Percentiles rank a stretch among this genome's conserved stretches.
Conservation (phyloP, 1,140 invertebrate genomes). For the Nephotettix cincticeps region DNA sequence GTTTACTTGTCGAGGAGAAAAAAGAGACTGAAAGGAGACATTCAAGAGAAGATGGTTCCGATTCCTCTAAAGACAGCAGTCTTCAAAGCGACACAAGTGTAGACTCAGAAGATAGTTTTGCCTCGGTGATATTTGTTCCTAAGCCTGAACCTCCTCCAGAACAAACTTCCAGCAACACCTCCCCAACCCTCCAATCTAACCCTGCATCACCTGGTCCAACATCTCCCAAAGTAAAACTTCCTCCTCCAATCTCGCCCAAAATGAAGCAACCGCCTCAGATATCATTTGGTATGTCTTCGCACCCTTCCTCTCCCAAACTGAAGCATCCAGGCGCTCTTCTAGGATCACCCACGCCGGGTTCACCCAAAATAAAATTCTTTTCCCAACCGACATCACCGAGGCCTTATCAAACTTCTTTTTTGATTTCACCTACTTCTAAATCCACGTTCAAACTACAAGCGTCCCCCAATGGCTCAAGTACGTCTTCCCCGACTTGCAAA, state of each 20-base stretch:
- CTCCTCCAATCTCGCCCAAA: conserved; percentile 39
- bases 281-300: conserved; percentile 49
- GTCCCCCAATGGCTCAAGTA: conserved; percentile 23
- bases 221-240: conserved; percentile 58
- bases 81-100: conserved; percentile 90
- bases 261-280: conserved; percentile 34
- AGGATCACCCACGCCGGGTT: conserved; percentile 54
- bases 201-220: conserved; percentile 57
- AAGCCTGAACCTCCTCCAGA: conserved; percentile 56
- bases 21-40: conserved; percentile 56
- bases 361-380: conserved; percentile 59
- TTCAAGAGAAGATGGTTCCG: conserved; percentile 81
- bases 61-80: conserved; percentile 89
- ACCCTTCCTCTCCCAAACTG: conserved; percentile 64
- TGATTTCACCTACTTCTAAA: conserved; percentile 35
- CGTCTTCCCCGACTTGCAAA: conserved; percentile 15
- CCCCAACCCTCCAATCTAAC: conserved; percentile 39
- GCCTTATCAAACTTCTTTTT: conserved; percentile 34
- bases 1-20: conserved; percentile 43
- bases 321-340: conserved; percentile 48
- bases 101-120: conserved; percentile 89
- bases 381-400: conserved; percentile 53
- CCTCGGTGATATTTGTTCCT: conserved; percentile 86
- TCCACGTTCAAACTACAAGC: conserved; percentile 30
- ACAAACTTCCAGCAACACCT: conserved; percentile 56